Percentiles rank a stretch among this genome's conserved stretches.
Conservation (phyloP, 2,797 vertebrate species). For the Semotilus atromaculatus region DNA sequence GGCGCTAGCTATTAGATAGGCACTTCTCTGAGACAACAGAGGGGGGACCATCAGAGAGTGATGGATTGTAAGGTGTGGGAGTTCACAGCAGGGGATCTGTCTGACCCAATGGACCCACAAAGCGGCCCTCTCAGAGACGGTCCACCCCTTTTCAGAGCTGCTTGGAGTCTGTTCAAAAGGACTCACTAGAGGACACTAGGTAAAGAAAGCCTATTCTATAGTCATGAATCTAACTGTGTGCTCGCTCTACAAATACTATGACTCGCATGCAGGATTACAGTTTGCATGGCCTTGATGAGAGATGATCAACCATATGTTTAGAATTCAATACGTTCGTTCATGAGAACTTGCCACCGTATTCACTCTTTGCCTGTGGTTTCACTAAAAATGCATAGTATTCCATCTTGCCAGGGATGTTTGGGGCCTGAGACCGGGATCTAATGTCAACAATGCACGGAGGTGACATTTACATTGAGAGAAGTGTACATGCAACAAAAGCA, state of each 20-base stretch:
- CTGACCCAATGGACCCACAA: slow-evolving; percentile 59
- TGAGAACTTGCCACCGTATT: background rate
- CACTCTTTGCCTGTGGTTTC: background rate
- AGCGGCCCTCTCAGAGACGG: slow-evolving; percentile 53
- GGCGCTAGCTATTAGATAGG: slow-evolving; percentile 53
- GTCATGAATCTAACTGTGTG: slow-evolving; percentile 20
- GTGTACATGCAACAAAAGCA: slow-evolving; percentile 64
- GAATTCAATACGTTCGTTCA: background rate
- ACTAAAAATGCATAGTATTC: slow-evolving; percentile 3
- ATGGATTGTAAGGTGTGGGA: slow-evolving; percentile 53
- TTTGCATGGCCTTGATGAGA: background rate
- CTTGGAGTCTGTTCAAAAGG: slow-evolving; percentile 35
- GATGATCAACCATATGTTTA: background rate
- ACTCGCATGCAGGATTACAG: background rate
- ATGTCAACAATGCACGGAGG: slow-evolving; percentile 65
- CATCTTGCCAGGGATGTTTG: slow-evolving; percentile 14
- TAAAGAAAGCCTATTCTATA: slow-evolving; percentile 46
- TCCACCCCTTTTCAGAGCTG: slow-evolving; percentile 55
- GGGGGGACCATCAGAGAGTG: slow-evolving; percentile 43
- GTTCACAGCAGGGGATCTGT: slow-evolving; percentile 57
- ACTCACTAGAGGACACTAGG: slow-evolving; percentile 32
- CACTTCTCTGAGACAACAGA: slow-evolving; percentile 54
- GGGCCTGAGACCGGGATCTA: slow-evolving; percentile 44
- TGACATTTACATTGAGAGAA: slow-evolving; percentile 69
- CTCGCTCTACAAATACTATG: background rate